phyloP scores from a whole-genome alignment of 2,888 invertebrate genomes.

The Dasysyrphus tricinctus region DNA sequence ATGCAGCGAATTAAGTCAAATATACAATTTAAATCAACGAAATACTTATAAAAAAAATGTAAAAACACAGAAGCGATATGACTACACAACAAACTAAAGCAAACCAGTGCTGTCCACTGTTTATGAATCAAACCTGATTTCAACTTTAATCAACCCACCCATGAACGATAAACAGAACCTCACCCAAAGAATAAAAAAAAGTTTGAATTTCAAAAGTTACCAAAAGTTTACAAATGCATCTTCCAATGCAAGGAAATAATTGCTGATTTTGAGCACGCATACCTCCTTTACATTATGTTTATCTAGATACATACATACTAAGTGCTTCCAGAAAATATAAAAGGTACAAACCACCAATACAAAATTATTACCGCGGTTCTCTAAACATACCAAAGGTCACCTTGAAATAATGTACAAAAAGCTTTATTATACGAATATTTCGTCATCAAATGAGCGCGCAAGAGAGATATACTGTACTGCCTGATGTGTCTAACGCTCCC shows the following conservation, averaged over 20 bases:
- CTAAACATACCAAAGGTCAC: slow-evolving; percentile 68
- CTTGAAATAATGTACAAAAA: slow-evolving; percentile 70
- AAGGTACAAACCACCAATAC: slow-evolving; percentile 22
- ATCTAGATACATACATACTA: slow-evolving; percentile 44
- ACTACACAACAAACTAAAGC: too few species aligned
- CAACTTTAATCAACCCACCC: neutral
- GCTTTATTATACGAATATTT: slow-evolving; percentile 53
- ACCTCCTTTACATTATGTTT: slow-evolving; percentile 11
- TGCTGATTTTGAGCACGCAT: slow-evolving; percentile 65
- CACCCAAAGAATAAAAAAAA: neutral
- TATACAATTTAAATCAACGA: too few species aligned
- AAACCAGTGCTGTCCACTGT: too few species aligned
- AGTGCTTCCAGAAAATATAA: slow-evolving; percentile 66
- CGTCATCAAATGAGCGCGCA: slow-evolving; percentile 65
- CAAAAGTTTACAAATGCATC: slow-evolving; percentile 39
- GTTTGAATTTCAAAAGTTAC: slow-evolving; percentile 59
- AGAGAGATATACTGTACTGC: slow-evolving; percentile 38
- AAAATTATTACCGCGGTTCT: slow-evolving; percentile 41
- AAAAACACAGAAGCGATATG: too few species aligned
- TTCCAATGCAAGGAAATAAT: slow-evolving; percentile 19
- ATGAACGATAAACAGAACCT: neutral
- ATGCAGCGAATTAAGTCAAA: too few species aligned
- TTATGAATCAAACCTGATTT: neutral
- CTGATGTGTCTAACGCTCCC: slow-evolving; percentile 34
- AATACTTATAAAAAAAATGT: too few species aligned